phyloP scores from a whole-genome alignment of 2,888 invertebrate genomes.

The Hylaea fasciaria region DNA sequence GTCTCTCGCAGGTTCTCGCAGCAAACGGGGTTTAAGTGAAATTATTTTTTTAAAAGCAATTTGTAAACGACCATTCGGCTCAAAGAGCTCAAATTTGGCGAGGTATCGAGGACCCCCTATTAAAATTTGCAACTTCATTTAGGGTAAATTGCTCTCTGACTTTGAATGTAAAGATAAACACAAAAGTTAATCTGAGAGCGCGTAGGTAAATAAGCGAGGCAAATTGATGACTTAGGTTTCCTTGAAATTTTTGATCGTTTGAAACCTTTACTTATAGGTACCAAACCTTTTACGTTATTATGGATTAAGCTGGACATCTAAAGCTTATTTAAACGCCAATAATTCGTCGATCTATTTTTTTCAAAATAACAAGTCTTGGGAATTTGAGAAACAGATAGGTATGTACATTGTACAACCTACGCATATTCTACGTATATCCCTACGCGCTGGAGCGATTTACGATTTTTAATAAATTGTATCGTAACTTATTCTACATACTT shows the following conservation, averaged over 20 bases:
- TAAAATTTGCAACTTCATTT: slow-evolving; percentile 83
- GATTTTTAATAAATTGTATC: too few species aligned
- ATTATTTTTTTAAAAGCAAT: slow-evolving; percentile 75
- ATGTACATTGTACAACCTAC: too few species aligned
- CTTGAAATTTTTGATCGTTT: slow-evolving; percentile 8
- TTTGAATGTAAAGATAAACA: slow-evolving; percentile 77
- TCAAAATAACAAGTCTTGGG: too few species aligned
- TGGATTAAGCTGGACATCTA: too few species aligned
- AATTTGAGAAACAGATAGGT: too few species aligned
- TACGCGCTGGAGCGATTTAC: too few species aligned
- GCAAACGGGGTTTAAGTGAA: slow-evolving; percentile 32
- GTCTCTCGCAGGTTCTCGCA: neutral
- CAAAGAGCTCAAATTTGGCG: slow-evolving; percentile 70
- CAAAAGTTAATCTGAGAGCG: slow-evolving; percentile 70
- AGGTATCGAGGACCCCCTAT: slow-evolving; percentile 67
- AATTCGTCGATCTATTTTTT: too few species aligned
- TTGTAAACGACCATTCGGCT: slow-evolving; percentile 71
- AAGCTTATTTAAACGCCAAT: too few species aligned
- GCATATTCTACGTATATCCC: too few species aligned
- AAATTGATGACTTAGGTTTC: slow-evolving; percentile 26
- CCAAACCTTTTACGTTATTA: neutral
- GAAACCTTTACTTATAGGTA: slow-evolving; percentile 11
- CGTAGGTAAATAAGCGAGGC: slow-evolving; percentile 62
- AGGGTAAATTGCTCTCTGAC: slow-evolving; percentile 81
- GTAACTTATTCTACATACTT: too few species aligned